Evolutionary conservation across 2,888 invertebrate genomes (phyloP).

Genomic region (Baronia brevicornis): DNA sequence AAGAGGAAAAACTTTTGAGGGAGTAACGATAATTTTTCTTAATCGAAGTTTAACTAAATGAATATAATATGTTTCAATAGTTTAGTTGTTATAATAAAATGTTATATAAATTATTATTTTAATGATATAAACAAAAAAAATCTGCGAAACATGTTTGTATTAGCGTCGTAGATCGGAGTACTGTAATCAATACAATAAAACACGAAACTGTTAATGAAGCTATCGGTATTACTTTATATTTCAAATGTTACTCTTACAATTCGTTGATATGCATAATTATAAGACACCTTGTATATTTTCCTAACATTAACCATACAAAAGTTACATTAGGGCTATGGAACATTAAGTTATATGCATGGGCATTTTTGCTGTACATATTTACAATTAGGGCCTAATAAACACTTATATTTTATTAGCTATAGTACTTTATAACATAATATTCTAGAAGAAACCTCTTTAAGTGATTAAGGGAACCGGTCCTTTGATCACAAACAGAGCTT

Average conservation of each 20-base stretch:
- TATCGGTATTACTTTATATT: slow-evolving; percentile 17
- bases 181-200: background rate
- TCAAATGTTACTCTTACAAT: slow-evolving; percentile 47
- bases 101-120: too few species aligned
- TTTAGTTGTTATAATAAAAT: too few species aligned
- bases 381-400: slow-evolving; percentile 36
- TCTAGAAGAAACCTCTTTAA: too few species aligned
- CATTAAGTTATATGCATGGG: slow-evolving; percentile 29
- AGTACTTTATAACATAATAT: slow-evolving; percentile 2
- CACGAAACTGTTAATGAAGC: too few species aligned
- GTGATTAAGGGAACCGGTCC: background rate
- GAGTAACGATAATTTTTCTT: too few species aligned
- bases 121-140: too few species aligned
- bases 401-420: slow-evolving; percentile 12
- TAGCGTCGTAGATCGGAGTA: too few species aligned
- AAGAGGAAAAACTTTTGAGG: too few species aligned
- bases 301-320: slow-evolving; percentile 59
- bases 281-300: slow-evolving; percentile 72
- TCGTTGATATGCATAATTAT: slow-evolving; percentile 74
- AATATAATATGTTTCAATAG: too few species aligned
- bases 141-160: too few species aligned
- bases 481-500: slow-evolving; percentile 1
- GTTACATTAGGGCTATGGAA: slow-evolving; percentile 34
- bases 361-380: slow-evolving; percentile 53
- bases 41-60: too few species aligned